Evolutionary conservation across 2,888 invertebrate genomes (phyloP), one percentile per base, ranked within the genome.

Genomic region (Luffia ferchaultella): DNA sequence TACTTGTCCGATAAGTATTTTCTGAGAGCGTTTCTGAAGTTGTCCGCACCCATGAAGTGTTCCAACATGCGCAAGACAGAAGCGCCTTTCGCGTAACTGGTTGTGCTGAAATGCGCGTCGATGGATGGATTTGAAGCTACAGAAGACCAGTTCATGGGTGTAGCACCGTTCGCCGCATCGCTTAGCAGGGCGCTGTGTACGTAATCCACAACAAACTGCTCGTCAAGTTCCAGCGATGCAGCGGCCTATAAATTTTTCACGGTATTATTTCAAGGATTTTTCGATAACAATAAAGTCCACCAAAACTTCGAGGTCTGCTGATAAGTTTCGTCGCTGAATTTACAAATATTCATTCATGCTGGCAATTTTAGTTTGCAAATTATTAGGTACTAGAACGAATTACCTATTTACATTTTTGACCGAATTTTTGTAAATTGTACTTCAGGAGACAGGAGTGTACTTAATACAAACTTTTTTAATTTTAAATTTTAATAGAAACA

Each of bases 51-150:
- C 46, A 90, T 73, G 9, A 87, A 76, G 58, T 90, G 87, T 56
- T 87, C 86, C 55, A 91, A 63, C 90, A 90, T 92, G 50, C 87
- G 86, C 18, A 92, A 76, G 0, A 90, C 84, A 0, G 86, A 69
- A 42, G 80, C 86, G 19, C 89, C 90, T 64, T 93, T 93, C 43
- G 86, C 87, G 58, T 93, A 93, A 5, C 90, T 88, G 50, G 91
- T 88, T 17, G 73, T 75, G 60, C 89, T 88, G 62, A 93, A 93
- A 70, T 89, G 88, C 0, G 76, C 68, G 2, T 69, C 64, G 12
- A 91, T 82, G 0, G 89, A 87, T 1, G 77, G 68, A 17, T 70
- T 68, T 52, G 76, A 65, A 0, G 74, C 85, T 54, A 93, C 82
- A 0, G 86, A 78, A 50, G 86, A 84, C 50, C 86, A 86, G 51